Evolutionary conservation across 2,797 vertebrate genomes (phyloP), one percentile per base, ranked within the genome.

Genomic region (Rhynchonycteris naso): DNA sequence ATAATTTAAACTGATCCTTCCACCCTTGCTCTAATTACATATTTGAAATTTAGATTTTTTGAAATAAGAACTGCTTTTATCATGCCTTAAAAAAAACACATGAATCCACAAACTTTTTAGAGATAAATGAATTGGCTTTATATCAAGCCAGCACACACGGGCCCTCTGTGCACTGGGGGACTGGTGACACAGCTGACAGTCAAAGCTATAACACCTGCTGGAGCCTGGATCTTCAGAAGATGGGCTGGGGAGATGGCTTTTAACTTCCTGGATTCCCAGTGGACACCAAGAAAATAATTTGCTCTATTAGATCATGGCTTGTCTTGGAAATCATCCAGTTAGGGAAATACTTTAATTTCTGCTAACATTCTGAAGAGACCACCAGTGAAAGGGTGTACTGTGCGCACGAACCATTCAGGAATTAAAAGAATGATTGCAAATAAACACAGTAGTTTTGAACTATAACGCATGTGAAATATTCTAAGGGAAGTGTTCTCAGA

Each of bases 251-350:
- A 95, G 94, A 82, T 50, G 33, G 92, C 92, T 97, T 97, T 95
- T 95, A 97, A 90, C 93, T 88, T 75, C 85, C 91, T 81, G 82
- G 83, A 22, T 96, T 96, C 92, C 93, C 91, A 69, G 90, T 1
- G 86, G 93, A 97, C 96, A 97, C 95, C 95, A 95, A 93, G 94
- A 97, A 97, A 98, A 97, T 97, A 97, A 98, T 97, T 96, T 97
- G 91, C 69, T 61, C 83, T 90, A 93, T 98, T 98, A 97, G 96
- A 97, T 98, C 96, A 97, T 97, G 88, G 72, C 90, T 98, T 88
- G 3, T 89, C 87, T 98, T 98, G 97, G 97, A 97, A 97, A n/a
- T 63, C 33, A 63, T 96, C 97, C 98, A 98, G 84, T 19, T 65
- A 92, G 54, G 88, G 78, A 93, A 97, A 96, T 59, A 12, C 82